A percentile compares a stretch with the other conserved stretches of the same genome.
phyloP scores from a whole-genome alignment of 2,113 vertebrate genomes.

The Eptesicus fuscus region DNA sequence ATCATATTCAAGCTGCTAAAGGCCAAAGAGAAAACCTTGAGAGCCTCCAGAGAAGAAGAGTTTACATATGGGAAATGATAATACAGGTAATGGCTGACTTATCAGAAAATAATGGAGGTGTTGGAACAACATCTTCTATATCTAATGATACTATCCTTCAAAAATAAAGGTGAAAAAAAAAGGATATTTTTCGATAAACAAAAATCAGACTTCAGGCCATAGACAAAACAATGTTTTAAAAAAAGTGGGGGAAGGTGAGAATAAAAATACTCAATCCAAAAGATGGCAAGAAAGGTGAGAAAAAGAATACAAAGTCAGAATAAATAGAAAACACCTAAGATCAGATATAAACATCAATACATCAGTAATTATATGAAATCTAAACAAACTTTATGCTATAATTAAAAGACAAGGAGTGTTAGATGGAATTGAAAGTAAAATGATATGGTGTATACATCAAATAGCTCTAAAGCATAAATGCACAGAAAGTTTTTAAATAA shows the following conservation, averaged over 20 bases:
- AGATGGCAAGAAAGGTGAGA: background rate
- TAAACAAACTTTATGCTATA: background rate
- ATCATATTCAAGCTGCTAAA: background rate
- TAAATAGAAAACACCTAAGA: background rate
- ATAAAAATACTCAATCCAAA: background rate
- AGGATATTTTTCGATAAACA: background rate
- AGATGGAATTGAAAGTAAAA: background rate
- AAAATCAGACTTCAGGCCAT: background rate
- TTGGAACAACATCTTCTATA: background rate
- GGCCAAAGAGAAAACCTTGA: background rate
- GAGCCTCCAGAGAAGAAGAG: background rate
- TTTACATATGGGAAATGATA: background rate
- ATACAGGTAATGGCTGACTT: background rate
- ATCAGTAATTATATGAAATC: background rate
- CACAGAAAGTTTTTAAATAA: background rate
- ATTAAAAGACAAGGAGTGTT: background rate
- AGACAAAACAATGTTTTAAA: background rate
- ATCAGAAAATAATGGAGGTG: background rate
- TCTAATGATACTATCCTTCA: background rate
- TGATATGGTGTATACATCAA: background rate
- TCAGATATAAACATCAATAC: background rate
- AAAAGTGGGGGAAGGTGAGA: background rate
- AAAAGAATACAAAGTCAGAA: background rate
- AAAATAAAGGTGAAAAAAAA: background rate
- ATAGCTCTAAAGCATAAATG: background rate